These are phyloP conservation scores for Acomys russatus DNA, from an alignment of 2,797 vertebrate species.

Conservation along the genomic window DNA sequence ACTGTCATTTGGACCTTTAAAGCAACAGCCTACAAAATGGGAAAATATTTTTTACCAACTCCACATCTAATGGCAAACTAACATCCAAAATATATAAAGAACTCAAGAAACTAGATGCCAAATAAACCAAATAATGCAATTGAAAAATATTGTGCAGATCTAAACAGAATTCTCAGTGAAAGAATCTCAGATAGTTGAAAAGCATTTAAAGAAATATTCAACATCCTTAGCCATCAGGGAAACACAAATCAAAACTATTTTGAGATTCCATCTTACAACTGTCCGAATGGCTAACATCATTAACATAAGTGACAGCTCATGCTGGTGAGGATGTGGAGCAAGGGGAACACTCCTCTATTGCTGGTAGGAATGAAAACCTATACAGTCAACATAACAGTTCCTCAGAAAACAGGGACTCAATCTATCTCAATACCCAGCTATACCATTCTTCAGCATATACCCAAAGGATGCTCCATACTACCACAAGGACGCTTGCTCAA, in stretches of 20 bases:
- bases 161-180: neutral
- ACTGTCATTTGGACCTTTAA: neutral
- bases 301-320: neutral
- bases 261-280: neutral
- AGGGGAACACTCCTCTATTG: neutral
- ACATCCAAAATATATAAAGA: neutral
- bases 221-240: neutral
- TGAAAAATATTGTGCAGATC: neutral
- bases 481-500: neutral
- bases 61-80: neutral
- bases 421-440: too few relatives aligned
- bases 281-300: neutral
- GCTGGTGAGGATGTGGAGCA: neutral
- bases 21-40: neutral
- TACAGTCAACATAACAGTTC: neutral
- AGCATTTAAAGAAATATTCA: neutral
- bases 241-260: neutral
- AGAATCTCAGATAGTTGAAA: neutral
- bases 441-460: neutral
- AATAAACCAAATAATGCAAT: neutral
- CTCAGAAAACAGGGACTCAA: too few relatives aligned
- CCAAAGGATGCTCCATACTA: neutral
- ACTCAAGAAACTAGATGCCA: neutral
- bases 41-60: neutral
- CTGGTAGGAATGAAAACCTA: neutral